Evolutionary conservation across 2,113 vertebrate species (phyloP).

Genomic region (Blennius ocellaris): DNA sequence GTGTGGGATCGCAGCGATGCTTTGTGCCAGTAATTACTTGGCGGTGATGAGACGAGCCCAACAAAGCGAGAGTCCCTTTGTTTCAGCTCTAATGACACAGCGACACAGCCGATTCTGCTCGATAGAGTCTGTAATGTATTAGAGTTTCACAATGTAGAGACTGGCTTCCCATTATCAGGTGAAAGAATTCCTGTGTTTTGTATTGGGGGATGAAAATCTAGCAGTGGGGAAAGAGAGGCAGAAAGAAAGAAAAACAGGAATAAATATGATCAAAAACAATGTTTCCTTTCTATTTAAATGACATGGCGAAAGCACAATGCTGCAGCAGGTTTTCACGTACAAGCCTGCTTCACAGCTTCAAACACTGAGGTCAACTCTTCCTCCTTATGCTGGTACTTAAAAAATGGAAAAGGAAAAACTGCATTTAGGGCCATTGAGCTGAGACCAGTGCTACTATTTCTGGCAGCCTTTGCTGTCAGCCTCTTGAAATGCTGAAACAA

Average conservation of each 20-base stretch:
- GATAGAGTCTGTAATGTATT: slow-evolving; percentile 12
- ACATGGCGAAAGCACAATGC: no score
- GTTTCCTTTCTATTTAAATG: no score
- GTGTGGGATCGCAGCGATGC: slow-evolving; percentile 38
- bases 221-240: no score
- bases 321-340: background rate
- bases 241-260: background rate
- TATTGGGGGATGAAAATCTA: background rate
- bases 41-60: slow-evolving; percentile 44
- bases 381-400: no score
- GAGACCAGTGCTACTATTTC: background rate
- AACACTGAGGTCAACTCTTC: no score
- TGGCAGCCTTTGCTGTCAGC: background rate
- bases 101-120: slow-evolving; percentile 28
- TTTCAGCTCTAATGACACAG: slow-evolving; percentile 52
- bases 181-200: background rate
- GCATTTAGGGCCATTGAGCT: no score
- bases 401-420: no score
- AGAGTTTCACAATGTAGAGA: slow-evolving; percentile 3
- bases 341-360: no score
- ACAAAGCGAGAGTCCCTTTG: slow-evolving; percentile 51
- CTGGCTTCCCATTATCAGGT: background rate
- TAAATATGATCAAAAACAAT: background rate
- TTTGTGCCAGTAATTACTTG: slow-evolving; percentile 67
- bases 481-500: background rate